Evolutionary conservation across 2,113 vertebrate genomes (phyloP).

Genomic region (Rynchops niger): DNA sequence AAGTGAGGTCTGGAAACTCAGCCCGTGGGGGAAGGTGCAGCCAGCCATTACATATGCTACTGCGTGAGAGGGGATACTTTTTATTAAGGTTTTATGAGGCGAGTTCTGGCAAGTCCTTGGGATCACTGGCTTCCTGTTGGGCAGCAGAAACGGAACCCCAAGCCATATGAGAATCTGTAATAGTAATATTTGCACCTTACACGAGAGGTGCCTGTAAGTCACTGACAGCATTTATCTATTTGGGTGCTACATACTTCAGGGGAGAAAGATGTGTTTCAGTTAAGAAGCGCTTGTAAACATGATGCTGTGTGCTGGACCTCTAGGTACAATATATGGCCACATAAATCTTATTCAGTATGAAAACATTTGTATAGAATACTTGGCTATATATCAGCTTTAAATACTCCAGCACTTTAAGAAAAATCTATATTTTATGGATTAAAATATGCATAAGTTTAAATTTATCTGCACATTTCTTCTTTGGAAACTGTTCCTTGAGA

Average conservation of each 20-base stretch:
- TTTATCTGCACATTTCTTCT: conserved; percentile 38
- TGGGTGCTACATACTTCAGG: conserved; percentile 6
- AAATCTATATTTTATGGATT: conserved; percentile 57
- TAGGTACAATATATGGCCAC: background rate
- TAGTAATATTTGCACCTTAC: background rate
- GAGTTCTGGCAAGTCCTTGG: background rate
- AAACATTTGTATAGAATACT: background rate
- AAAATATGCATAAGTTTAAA: conserved; percentile 63
- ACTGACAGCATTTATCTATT: conserved; percentile 45
- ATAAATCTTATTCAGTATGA: background rate
- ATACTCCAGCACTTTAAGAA: conserved; percentile 39
- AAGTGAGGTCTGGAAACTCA: background rate
- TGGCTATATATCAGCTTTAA: background rate
- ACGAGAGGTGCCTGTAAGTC: conserved; percentile 14
- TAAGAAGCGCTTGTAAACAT: conserved; percentile 32
- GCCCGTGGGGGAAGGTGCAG: background rate
- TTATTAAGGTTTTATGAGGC: background rate
- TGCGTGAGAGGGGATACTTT: background rate
- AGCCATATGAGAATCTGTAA: background rate
- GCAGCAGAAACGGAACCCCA: background rate
- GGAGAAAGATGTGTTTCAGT: conserved; percentile 16
- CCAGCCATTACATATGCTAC: background rate
- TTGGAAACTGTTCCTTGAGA: conserved; percentile 61
- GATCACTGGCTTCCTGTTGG: background rate
- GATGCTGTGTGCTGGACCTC: background rate